Conservation (phyloP, 2,888 invertebrate genomes). For the Cosmia trapezina region DNA sequence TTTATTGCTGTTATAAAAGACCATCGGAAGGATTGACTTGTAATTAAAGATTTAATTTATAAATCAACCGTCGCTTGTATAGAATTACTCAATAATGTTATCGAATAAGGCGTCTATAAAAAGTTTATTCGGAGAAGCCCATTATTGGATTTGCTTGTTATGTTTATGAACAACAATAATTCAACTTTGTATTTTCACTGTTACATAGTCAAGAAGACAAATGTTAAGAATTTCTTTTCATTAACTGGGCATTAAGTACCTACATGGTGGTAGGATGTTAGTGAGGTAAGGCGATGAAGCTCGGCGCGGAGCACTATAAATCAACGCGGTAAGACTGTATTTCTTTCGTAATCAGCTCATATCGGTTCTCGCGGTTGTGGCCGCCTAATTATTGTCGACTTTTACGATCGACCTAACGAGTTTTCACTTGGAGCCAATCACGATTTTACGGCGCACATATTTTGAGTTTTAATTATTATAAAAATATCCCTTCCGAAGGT, state of each 20-base stretch:
- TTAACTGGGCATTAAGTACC: conserved; percentile 80
- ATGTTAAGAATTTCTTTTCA: conserved; percentile 84
- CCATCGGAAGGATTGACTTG: conserved; percentile 36
- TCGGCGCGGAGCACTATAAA: conserved; percentile 82
- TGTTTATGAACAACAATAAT: conserved; percentile 66
- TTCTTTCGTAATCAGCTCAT: conserved; percentile 90
- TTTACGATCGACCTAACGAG: conserved; percentile 89
- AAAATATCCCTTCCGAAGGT: conserved; percentile 51
- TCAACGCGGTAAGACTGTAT: conserved; percentile 88
- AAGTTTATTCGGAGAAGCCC: conserved; percentile 60
- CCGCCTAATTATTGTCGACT: conserved; percentile 90
- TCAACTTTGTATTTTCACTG: conserved; percentile 73
- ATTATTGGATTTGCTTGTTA: conserved; percentile 67
- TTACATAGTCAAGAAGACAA: conserved; percentile 78
- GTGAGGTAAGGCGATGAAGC: conserved; percentile 82
- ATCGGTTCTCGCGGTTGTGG: conserved; percentile 87
- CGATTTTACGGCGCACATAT: conserved; percentile 86
- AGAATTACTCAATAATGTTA: conserved; percentile 69
- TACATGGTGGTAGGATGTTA: conserved; percentile 73
- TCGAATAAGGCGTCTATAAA: conserved; percentile 49
- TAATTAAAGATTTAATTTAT: conserved; percentile 67
- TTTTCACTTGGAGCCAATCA: conserved; percentile 90
- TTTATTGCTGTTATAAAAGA: conserved; percentile 46
- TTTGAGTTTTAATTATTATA: conserved; percentile 85
- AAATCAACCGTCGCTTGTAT: conserved; percentile 75